Percentiles rank a stretch among this genome's conserved stretches.
These are phyloP conservation scores for Silurus lanzhouensis DNA, from an alignment of 2,797 vertebrate species.

Conservation along the genomic window DNA sequence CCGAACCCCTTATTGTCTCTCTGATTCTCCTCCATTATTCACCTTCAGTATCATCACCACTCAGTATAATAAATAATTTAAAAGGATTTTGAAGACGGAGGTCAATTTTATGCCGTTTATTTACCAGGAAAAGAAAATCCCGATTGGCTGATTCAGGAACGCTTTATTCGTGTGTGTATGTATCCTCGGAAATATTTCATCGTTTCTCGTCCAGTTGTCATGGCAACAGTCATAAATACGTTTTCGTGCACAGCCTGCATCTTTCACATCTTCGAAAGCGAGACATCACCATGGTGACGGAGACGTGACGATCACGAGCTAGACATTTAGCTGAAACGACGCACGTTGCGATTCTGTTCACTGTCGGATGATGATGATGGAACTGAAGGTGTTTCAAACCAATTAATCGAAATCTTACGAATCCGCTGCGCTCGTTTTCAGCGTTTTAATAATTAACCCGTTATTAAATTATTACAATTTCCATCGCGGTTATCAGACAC, in stretches of 20 bases:
- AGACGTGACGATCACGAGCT: neutral
- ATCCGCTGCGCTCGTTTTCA: neutral
- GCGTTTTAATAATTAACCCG: neutral
- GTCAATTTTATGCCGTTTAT: neutral
- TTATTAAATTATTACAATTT: too few relatives aligned
- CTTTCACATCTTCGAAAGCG: neutral
- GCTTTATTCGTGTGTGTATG: too few relatives aligned
- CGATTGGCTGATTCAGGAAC: neutral
- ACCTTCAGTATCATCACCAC: neutral
- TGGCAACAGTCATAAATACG: neutral
- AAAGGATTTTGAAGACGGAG: neutral
- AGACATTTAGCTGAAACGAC: neutral
- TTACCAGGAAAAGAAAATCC: neutral
- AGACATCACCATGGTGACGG: neutral
- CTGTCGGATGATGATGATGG: neutral
- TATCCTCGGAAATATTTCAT: neutral
- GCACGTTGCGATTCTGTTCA: neutral
- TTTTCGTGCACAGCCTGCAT: neutral
- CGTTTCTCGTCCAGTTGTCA: neutral
- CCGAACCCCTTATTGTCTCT: neutral
- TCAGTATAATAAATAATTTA: neutral
- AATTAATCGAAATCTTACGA: neutral
- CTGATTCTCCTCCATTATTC: neutral
- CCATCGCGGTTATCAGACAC: neutral
- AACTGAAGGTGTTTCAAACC: neutral